Evolutionary conservation across 2,797 vertebrate species (phyloP).

Genomic region (Todus mexicanus): DNA sequence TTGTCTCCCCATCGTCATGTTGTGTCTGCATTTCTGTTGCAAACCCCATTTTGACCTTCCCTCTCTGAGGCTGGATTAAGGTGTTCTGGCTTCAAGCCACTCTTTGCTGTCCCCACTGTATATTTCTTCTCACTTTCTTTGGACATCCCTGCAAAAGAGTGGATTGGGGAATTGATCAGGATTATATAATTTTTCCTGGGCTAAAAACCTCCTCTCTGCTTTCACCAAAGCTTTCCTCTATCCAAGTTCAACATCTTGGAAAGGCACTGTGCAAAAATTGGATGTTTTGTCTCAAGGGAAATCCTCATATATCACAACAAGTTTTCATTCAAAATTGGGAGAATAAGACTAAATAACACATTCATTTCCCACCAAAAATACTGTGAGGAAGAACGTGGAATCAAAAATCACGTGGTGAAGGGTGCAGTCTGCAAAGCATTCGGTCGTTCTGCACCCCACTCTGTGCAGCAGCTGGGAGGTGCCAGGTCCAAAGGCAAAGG

Average conservation of each 20-base stretch:
- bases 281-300: conserved; percentile 17
- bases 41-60: conserved; percentile 42
- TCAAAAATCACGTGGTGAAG: background rate
- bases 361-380: background rate
- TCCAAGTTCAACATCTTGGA: conserved; percentile 22
- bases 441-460: background rate
- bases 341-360: background rate
- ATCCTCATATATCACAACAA: background rate
- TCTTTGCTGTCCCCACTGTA: background rate
- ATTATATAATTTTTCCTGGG: background rate
- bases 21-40: conserved; percentile 49
- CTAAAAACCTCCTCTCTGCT: background rate
- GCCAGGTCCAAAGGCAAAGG: background rate
- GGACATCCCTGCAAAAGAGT: background rate
- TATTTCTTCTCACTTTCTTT: conserved; percentile 5
- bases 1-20: conserved; percentile 21
- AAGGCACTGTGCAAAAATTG: background rate
- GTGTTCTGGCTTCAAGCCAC: conserved; percentile 4
- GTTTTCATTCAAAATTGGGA: background rate
- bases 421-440: background rate
- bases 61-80: conserved; percentile 20
- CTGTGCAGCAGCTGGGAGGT: background rate
- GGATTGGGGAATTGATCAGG: background rate
- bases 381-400: background rate
- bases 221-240: conserved; percentile 10